Conservation (phyloP, 2,797 vertebrate species). For the Phataginus tricuspis region DNA sequence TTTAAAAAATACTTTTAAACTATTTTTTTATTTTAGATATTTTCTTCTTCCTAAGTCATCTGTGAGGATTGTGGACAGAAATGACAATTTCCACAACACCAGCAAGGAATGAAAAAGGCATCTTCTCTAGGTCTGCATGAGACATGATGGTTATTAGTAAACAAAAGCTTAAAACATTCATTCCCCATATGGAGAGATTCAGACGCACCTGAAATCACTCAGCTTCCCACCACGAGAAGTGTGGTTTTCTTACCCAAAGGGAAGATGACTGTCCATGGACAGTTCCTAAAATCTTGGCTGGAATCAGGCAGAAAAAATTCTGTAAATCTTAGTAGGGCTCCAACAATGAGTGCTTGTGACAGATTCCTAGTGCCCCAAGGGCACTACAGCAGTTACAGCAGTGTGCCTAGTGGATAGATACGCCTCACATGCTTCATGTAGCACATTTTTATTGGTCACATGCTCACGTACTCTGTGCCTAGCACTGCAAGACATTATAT, state of each 20-base stretch:
- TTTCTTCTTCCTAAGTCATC: not conserved
- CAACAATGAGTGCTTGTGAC: not conserved
- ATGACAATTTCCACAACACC: not conserved
- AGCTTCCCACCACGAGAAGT: not conserved
- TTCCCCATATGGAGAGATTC: not conserved
- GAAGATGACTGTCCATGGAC: not conserved
- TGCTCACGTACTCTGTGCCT: not conserved
- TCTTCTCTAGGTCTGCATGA: constrained; percentile 1
- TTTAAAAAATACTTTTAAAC: not conserved
- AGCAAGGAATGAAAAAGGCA: not conserved
- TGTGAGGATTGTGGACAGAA: not conserved
- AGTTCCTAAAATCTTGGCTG: not conserved
- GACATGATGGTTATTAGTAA: not conserved
- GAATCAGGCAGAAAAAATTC: not conserved
- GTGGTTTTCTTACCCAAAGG: not conserved
- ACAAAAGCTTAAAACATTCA: not conserved
- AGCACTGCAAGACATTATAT: not conserved
- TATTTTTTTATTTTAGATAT: not conserved
- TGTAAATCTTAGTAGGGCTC: not conserved
- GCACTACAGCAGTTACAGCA: not conserved
- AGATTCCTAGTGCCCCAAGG: not conserved
- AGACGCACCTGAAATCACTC: not conserved
- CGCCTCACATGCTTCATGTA: not conserved
- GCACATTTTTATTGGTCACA: not conserved
- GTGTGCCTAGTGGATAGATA: not conserved